These are phyloP conservation scores for Hetaerina titia DNA, from an alignment of 2,888 invertebrate species.

Conservation along the genomic window DNA sequence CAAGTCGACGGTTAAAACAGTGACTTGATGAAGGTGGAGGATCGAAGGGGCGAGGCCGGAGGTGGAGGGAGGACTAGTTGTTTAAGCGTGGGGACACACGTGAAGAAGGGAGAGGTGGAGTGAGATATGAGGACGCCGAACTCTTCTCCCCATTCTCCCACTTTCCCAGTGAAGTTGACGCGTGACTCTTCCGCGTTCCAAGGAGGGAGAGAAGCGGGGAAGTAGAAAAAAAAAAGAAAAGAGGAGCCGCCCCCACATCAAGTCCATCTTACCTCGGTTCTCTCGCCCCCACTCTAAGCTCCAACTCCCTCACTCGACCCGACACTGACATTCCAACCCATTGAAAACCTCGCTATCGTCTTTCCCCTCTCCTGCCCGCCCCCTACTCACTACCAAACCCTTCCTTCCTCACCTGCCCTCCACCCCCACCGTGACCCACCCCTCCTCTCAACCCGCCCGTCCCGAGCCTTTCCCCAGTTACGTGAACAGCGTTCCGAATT, in stretches of 20 bases:
- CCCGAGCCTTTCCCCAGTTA: neutral
- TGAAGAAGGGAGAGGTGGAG: neutral
- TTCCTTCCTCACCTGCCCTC: neutral
- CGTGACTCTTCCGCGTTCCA: neutral
- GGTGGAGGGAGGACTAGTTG: neutral
- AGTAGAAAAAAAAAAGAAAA: neutral
- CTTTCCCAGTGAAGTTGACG: neutral
- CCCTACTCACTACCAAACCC: neutral
- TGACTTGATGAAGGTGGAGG: slow-evolving; percentile 10
- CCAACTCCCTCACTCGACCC: slow-evolving; percentile 14
- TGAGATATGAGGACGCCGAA: neutral
- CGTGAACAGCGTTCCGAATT: slow-evolving; percentile 43
- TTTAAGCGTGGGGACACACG: slow-evolving; percentile 2
- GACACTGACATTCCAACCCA: slow-evolving; percentile 53
- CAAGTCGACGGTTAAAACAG: slow-evolving; percentile 49
- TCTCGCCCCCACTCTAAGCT: neutral
- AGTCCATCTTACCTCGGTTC: slow-evolving; percentile 2
- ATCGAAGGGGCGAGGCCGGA: neutral
- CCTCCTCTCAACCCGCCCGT: neutral
- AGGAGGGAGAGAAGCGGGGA: neutral
- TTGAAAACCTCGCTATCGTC: slow-evolving; percentile 53
- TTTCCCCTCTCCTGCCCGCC: neutral
- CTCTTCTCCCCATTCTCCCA: neutral
- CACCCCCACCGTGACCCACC: neutral
- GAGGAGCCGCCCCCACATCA: neutral